Evolutionary conservation across 2,113 vertebrate genomes (phyloP).

Genomic region (Mesembrinibis cayennensis): DNA sequence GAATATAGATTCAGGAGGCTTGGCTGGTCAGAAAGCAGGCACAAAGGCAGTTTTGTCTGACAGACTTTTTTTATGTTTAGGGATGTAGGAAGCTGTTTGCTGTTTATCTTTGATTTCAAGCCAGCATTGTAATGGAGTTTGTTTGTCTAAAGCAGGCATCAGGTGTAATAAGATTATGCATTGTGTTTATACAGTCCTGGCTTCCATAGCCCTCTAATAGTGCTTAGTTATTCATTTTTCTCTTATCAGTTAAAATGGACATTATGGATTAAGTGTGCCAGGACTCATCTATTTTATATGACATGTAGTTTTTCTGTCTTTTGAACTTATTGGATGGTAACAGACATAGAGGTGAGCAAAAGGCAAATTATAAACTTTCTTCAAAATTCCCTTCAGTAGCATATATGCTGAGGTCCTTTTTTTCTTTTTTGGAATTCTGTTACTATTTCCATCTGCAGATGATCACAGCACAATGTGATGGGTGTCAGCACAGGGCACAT

Average conservation of each 20-base stretch:
- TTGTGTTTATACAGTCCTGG: conserved; percentile 32
- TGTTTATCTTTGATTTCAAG: conserved; percentile 29
- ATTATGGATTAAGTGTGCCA: conserved; percentile 23
- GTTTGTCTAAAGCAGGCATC: conserved; percentile 23
- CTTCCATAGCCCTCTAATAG: neutral
- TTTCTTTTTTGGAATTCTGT: neutral
- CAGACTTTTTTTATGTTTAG: neutral
- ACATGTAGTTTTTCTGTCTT: conserved; percentile 19
- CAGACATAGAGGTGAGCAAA: conserved; percentile 13
- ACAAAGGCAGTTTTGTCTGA: neutral
- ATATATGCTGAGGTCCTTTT: neutral
- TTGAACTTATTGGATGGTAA: neutral
- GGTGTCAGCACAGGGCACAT: neutral
- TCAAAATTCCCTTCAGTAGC: neutral
- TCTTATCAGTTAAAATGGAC: conserved; percentile 21
- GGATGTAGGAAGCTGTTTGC: neutral
- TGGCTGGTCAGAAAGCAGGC: neutral
- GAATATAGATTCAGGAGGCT: neutral
- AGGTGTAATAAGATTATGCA: conserved; percentile 10
- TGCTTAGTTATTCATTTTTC: conserved; percentile 14
- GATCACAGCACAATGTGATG: neutral
- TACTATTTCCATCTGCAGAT: neutral
- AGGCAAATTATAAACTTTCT: neutral
- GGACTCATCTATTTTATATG: neutral
- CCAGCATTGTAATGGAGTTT: conserved; percentile 24